Evolutionary conservation across 2,113 vertebrate genomes (phyloP).

Genomic region (Toxotes jaculatrix): DNA sequence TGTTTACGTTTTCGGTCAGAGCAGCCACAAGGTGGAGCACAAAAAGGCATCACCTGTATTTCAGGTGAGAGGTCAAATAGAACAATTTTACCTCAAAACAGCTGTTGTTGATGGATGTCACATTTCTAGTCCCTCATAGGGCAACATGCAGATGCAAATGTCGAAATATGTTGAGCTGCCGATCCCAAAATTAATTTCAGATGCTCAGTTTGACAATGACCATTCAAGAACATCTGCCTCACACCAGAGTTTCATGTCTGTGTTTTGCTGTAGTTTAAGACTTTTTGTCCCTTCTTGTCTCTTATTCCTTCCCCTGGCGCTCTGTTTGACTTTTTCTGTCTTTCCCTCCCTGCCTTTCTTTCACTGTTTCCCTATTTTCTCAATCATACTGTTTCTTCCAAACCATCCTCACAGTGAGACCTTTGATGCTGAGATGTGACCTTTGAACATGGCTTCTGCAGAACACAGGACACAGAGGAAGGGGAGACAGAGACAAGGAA

Average conservation of each 20-base stretch:
- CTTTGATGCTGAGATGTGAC: constrained; percentile 14
- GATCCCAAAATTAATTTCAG: too few relatives aligned
- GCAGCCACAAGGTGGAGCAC: constrained; percentile 23
- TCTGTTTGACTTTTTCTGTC: background rate
- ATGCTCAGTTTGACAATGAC: background rate
- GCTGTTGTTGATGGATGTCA: background rate
- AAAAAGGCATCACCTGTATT: background rate
- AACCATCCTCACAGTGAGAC: constrained; percentile 1
- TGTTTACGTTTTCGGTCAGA: background rate
- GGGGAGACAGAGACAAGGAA: background rate
- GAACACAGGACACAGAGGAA: background rate
- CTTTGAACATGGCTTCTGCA: constrained; percentile 9
- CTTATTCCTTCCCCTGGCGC: background rate
- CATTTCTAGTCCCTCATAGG: background rate
- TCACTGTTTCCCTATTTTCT: background rate
- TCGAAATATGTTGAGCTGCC: too few relatives aligned
- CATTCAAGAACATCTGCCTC: too few relatives aligned
- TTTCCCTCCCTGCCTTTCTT: background rate
- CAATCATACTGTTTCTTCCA: background rate
- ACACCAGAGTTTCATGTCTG: background rate
- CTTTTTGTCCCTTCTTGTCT: background rate
- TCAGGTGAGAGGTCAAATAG: background rate
- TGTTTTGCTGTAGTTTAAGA: background rate
- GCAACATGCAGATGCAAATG: too few relatives aligned
- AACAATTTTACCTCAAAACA: background rate